Percentiles rank a stretch among this genome's conserved stretches.
Conservation (phyloP, 2,888 invertebrate genomes). For the Drosophila birchii region DNA sequence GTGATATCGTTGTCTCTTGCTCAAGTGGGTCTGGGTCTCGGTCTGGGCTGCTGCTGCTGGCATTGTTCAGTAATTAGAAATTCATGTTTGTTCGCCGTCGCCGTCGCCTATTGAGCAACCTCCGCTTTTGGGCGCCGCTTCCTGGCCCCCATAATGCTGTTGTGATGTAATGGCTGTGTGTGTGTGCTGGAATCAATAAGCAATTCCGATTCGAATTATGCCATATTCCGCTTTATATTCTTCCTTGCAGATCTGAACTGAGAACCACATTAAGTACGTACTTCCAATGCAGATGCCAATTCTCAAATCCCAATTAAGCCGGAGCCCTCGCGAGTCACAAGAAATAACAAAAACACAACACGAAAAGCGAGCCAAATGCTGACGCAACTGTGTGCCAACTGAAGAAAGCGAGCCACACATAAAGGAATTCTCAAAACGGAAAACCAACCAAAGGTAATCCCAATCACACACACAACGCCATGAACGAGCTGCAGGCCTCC, state of each 20-base stretch:
- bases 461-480: constrained; percentile 13
- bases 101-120: constrained; percentile 29
- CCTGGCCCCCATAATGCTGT: not conserved
- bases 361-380: constrained; percentile 39
- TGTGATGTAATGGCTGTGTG: constrained; percentile 21
- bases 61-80: constrained; percentile 45
- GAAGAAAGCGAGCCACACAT: not conserved
- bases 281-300: constrained; percentile 41
- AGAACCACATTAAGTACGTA: constrained; percentile 11
- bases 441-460: constrained; percentile 4
- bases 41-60: constrained; percentile 8
- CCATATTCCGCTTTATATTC: constrained; percentile 3
- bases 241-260: constrained; percentile 25
- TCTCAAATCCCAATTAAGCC: constrained; percentile 12
- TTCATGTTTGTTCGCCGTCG: constrained; percentile 36
- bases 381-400: constrained; percentile 42
- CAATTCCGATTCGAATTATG: constrained; percentile 7
- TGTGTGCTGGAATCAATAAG: constrained; percentile 18
- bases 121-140: constrained; percentile 23
- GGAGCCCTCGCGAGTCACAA: constrained; percentile 4
- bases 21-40: constrained; percentile 12
- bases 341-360: not conserved
- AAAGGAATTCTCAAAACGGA: constrained; percentile 9
- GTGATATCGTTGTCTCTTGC: constrained; percentile 1
- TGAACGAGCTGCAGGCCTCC: constrained; percentile 60